These are phyloP conservation scores for Iphiclides podalirius DNA, from an alignment of 2,888 invertebrate species.

Conservation along the genomic window DNA sequence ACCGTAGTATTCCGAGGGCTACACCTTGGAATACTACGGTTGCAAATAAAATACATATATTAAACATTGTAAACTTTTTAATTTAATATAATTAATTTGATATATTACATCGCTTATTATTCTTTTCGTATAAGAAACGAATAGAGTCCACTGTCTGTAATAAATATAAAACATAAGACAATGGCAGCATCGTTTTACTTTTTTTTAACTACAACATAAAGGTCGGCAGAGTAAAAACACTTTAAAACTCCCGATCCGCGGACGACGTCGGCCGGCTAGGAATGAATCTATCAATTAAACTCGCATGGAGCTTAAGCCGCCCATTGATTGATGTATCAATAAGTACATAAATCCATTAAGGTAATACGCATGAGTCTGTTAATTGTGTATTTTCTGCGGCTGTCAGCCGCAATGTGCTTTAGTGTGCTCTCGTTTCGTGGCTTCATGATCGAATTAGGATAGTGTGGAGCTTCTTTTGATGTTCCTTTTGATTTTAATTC, in stretches of 20 bases:
- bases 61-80: too few species aligned
- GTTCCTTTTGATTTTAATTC: conserved; percentile 7
- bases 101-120: too few species aligned
- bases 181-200: conserved; percentile 1
- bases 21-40: too few species aligned
- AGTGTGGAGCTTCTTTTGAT: conserved; percentile 5
- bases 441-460: conserved; percentile 19
- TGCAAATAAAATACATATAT: too few species aligned
- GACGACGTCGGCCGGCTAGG: conserved; percentile 35
- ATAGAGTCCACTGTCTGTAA: too few species aligned
- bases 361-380: conserved; percentile 62
- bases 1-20: too few species aligned
- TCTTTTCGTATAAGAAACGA: too few species aligned
- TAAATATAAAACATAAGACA: too few species aligned
- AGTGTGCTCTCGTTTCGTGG: conserved; percentile 26
- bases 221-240: conserved; percentile 38
- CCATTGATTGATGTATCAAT: conserved; percentile 77
- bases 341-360: conserved; percentile 77
- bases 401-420: conserved; percentile 43
- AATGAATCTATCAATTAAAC: conserved; percentile 68
- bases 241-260: conserved; percentile 33
- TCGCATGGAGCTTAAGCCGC: conserved; percentile 46
- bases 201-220: conserved; percentile 18
- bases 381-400: conserved; percentile 70
- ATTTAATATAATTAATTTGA: too few species aligned